phyloP scores from a whole-genome alignment of 2,888 invertebrate species.

The Onchidella celtica region DNA sequence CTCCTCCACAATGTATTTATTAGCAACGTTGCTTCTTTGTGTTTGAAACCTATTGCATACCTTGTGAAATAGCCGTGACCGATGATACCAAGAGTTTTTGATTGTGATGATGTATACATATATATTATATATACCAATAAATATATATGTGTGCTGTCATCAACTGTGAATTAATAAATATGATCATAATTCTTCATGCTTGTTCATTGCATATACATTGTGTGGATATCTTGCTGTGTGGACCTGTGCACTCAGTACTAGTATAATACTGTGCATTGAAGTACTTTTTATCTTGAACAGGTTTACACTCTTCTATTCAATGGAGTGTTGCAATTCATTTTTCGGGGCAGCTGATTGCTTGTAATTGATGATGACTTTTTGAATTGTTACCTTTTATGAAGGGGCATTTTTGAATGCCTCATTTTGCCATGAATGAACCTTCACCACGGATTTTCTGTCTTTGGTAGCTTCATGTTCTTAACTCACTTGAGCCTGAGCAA shows the following conservation, averaged over 20 bases:
- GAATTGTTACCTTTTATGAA: no score
- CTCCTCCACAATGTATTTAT: no score
- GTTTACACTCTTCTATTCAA: constrained; percentile 13
- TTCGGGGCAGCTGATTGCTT: constrained; percentile 41
- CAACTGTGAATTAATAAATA: background rate
- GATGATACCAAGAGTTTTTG: background rate
- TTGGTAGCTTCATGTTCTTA: no score
- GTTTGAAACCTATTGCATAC: background rate
- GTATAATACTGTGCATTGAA: background rate
- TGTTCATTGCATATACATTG: background rate
- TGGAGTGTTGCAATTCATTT: constrained; percentile 28
- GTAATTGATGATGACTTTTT: constrained; percentile 30
- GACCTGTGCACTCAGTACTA: constrained; percentile 1
- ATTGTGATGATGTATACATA: background rate
- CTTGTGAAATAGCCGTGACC: background rate
- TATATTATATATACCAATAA: background rate
- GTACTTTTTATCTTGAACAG: constrained; percentile 1
- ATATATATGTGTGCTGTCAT: background rate
- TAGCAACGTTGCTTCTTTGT: background rate
- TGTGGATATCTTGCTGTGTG: background rate
- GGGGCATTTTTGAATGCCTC: no score
- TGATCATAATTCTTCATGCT: background rate
- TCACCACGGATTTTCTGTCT: no score
- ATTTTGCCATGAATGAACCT: no score
- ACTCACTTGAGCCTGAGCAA: no score